Evolutionary conservation across 37 sponge, comb jelly and placozoan genomes (phyloP).

Genomic region (Chondrosia reniformis): DNA sequence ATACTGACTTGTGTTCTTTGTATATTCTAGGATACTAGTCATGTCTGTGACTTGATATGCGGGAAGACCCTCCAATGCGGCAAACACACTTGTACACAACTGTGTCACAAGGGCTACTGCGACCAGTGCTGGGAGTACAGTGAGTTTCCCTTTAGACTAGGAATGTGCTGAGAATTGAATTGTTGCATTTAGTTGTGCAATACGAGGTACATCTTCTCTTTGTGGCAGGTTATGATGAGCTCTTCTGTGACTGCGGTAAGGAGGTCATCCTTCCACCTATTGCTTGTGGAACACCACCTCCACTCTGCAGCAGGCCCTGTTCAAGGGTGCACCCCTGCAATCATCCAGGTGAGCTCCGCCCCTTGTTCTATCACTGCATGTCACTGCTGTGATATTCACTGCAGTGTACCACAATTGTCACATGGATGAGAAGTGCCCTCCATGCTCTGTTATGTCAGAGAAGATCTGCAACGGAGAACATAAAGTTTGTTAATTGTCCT

Average conservation of each 20-base stretch:
- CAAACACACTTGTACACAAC: constrained; percentile 63
- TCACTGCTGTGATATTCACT: too few relatives aligned
- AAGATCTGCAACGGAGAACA: constrained; percentile 91
- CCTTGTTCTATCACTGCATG: not conserved
- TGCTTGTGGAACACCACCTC: constrained; percentile 87
- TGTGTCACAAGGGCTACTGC: constrained; percentile 80
- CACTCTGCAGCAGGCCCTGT: constrained; percentile 59
- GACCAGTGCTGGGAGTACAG: constrained; percentile 72
- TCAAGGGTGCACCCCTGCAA: constrained; percentile 73
- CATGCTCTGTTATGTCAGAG: constrained; percentile 69
- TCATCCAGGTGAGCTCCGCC: constrained; percentile 50
- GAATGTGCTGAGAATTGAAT: not conserved
- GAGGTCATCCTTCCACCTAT: constrained; percentile 83
- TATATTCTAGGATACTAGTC: constrained; percentile 33
- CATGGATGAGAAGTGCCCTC: constrained; percentile 77
- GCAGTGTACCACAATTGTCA: constrained; percentile 85
- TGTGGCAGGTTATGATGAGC: constrained; percentile 75
- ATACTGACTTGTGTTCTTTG: not conserved
- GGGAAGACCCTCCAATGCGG: constrained; percentile 80
- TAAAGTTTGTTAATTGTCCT: constrained; percentile 41
- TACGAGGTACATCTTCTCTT: not conserved
- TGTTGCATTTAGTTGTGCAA: not conserved
- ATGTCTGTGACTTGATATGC: constrained; percentile 70
- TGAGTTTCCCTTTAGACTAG: constrained; percentile 27
- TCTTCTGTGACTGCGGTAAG: constrained; percentile 85